Evolutionary conservation across 2,113 vertebrate species (phyloP).

Genomic region (Paedocypris sp.): DNA sequence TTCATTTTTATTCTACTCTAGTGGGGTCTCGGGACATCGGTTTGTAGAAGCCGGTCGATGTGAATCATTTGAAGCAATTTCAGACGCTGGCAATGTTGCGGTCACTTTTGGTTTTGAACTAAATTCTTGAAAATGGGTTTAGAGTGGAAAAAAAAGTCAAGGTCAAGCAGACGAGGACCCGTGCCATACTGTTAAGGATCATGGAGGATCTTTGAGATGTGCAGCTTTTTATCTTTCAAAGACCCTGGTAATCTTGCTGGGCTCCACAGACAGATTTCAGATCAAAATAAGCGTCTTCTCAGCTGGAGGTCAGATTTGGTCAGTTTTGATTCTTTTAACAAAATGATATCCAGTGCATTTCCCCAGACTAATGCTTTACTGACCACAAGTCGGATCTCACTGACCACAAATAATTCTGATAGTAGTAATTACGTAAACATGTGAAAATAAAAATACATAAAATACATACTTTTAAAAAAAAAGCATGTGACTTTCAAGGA

Average conservation of each 20-base stretch:
- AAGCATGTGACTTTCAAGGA: too few relatives aligned
- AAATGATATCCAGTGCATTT: background rate
- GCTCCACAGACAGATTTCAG: background rate
- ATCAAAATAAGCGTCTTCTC: background rate
- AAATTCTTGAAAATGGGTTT: background rate
- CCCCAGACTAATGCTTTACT: background rate
- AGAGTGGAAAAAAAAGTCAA: conserved; percentile 3
- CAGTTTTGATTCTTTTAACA: background rate
- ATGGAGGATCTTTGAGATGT: background rate
- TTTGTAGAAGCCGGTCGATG: background rate
- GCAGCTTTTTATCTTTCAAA: background rate
- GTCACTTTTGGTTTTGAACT: background rate
- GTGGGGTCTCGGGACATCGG: background rate
- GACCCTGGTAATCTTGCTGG: background rate
- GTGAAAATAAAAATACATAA: too few relatives aligned
- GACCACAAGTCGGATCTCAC: background rate
- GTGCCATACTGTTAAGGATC: background rate
- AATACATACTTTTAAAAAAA: too few relatives aligned
- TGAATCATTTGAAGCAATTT: background rate
- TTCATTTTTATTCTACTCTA: too few relatives aligned
- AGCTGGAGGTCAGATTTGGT: background rate
- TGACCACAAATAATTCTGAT: too few relatives aligned
- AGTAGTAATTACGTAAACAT: too few relatives aligned
- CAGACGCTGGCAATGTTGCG: background rate
- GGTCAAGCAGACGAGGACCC: background rate